A percentile compares a stretch with the other conserved stretches of the same genome.
Evolutionary conservation across 2,797 vertebrate genomes (phyloP).

Genomic region (Propithecus perrieri): DNA sequence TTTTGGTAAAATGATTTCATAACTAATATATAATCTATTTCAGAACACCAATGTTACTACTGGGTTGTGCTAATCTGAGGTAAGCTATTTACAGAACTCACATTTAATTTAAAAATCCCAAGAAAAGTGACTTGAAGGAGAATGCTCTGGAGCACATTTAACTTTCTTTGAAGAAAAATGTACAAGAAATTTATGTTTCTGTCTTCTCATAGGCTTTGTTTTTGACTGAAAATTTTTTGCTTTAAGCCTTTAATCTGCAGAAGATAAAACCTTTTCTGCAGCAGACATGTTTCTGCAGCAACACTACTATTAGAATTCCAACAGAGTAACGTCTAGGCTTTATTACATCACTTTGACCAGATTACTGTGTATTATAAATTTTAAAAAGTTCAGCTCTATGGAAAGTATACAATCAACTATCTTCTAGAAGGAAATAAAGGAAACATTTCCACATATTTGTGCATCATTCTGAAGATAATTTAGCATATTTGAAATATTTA

Average conservation of each 20-base stretch:
- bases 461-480: slow-evolving; percentile 34
- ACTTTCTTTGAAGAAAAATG: background rate
- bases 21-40: background rate
- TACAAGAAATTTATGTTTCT: background rate
- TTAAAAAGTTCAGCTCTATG: background rate
- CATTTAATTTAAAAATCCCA: slow-evolving; percentile 5
- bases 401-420: slow-evolving; percentile 3
- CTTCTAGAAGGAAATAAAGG: slow-evolving; percentile 10
- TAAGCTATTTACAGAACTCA: background rate
- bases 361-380: background rate
- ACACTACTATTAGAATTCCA: slow-evolving; percentile 23
- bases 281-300: background rate
- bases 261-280: background rate
- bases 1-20: slow-evolving; percentile 8
- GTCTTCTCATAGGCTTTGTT: background rate
- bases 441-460: background rate
- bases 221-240: background rate
- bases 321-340: slow-evolving; percentile 4
- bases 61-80: background rate
- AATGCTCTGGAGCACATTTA: background rate
- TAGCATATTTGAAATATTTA: slow-evolving; percentile 49
- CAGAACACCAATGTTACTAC: background rate
- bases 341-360: background rate
- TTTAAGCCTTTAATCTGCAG: slow-evolving; percentile 23
- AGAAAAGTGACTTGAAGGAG: slow-evolving; percentile 22